phyloP scores from a whole-genome alignment of 2,888 invertebrate genomes.

The Lasioglossum leucozonium region DNA sequence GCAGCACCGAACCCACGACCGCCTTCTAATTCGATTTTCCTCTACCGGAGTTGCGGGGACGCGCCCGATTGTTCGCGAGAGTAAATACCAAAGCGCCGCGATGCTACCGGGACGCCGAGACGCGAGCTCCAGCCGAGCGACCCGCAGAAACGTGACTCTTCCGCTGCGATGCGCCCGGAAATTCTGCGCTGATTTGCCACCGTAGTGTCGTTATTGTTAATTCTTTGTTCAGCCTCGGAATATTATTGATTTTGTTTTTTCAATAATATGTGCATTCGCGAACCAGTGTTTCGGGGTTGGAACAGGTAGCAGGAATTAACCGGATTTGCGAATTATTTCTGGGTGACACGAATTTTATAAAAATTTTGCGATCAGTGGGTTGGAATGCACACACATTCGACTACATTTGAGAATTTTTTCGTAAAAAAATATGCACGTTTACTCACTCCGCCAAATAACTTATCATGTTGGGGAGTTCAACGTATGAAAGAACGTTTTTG shows the following conservation, averaged over 20 bases:
- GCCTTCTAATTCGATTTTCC: conserved; percentile 11
- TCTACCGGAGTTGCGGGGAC: not conserved
- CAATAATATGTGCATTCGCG: no score
- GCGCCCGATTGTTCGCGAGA: not conserved
- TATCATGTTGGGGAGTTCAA: no score
- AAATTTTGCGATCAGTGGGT: not conserved
- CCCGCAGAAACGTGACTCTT: conserved; percentile 21
- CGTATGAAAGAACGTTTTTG: no score
- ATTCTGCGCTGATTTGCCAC: not conserved
- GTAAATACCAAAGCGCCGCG: conserved; percentile 23
- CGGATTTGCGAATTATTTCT: not conserved
- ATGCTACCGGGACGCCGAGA: not conserved
- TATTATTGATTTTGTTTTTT: no score
- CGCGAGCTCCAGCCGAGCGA: not conserved
- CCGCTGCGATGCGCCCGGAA: not conserved
- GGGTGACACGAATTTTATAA: not conserved
- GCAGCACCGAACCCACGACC: conserved; percentile 1
- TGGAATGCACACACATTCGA: not conserved
- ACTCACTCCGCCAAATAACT: no score
- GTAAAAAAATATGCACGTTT: not conserved
- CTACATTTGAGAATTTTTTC: not conserved
- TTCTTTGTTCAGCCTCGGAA: not conserved
- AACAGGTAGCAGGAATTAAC: not conserved
- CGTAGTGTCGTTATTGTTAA: not conserved
- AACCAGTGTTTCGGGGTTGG: not conserved